Conservation (phyloP, 2,113 vertebrate genomes). For the Pholis gunnellus region DNA sequence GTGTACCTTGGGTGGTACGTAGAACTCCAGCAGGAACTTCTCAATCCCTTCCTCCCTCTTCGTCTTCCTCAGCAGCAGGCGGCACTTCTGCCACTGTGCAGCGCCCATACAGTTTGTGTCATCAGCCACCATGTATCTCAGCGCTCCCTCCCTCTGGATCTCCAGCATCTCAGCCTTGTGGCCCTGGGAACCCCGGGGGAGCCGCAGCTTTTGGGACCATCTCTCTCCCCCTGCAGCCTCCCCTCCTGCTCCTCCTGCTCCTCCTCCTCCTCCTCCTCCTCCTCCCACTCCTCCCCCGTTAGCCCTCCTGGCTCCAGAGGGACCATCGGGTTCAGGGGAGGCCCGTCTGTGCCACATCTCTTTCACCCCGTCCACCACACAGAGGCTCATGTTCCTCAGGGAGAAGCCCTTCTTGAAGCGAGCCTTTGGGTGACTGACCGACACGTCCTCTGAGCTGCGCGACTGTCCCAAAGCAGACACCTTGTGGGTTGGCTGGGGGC, state of each 20-base stretch:
- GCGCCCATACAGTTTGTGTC: slow-evolving; percentile 91
- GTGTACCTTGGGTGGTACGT: slow-evolving; percentile 94
- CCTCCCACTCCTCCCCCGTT: slow-evolving; percentile 60
- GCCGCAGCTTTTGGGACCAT: slow-evolving; percentile 88
- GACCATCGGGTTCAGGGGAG: slow-evolving; percentile 88
- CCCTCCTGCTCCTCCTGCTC: slow-evolving; percentile 63
- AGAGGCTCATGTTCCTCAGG: slow-evolving; percentile 96
- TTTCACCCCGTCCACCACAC: slow-evolving; percentile 94
- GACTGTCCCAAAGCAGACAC: slow-evolving; percentile 91
- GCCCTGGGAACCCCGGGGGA: slow-evolving; percentile 83
- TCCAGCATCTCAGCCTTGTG: slow-evolving; percentile 92
- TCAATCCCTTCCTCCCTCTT: slow-evolving; percentile 89
- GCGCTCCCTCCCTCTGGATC: slow-evolving; percentile 94
- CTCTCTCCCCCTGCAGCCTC: slow-evolving; percentile 67
- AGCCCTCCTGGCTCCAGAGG: slow-evolving; percentile 70
- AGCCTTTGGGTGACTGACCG: slow-evolving; percentile 85
- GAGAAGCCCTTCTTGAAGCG: slow-evolving; percentile 97
- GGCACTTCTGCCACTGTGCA: slow-evolving; percentile 96
- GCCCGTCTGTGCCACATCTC: slow-evolving; percentile 96
- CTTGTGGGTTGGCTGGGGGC: slow-evolving; percentile 81
- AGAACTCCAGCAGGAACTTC: slow-evolving; percentile 96
- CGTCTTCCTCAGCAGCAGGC: slow-evolving; percentile 91
- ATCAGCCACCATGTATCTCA: slow-evolving; percentile 96
- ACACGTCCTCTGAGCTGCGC: slow-evolving; percentile 95
- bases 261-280: slow-evolving; percentile 26